Percentiles rank a stretch among this genome's conserved stretches.
phyloP scores from a whole-genome alignment of 2,797 vertebrate genomes.

The Clarias laeviceps region DNA sequence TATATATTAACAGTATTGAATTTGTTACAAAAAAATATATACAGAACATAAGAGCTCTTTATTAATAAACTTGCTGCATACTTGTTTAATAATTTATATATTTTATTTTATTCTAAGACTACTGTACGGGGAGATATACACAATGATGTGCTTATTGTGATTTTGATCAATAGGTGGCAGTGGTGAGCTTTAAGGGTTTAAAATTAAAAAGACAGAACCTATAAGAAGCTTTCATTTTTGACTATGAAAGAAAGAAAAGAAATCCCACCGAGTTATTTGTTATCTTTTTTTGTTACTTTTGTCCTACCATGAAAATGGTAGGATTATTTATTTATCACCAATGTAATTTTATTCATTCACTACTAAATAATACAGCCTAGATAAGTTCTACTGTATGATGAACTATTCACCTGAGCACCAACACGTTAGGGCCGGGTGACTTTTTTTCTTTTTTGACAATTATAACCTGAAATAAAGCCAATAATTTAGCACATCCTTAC shows the following conservation, averaged over 20 bases:
- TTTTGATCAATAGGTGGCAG: slow-evolving; percentile 22
- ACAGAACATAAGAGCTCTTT: background rate
- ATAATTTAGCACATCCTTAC: background rate
- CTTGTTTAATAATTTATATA: background rate
- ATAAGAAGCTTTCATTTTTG: background rate
- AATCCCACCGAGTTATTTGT: background rate
- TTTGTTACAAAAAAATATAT: background rate
- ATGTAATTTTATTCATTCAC: background rate
- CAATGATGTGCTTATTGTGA: background rate
- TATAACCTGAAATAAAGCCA: background rate
- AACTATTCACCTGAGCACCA: background rate
- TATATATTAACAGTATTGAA: no score
- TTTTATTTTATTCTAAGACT: background rate
- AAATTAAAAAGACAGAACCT: background rate
- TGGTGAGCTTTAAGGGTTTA: background rate
- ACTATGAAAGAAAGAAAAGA: background rate
- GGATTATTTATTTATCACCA: background rate
- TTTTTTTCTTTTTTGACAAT: background rate
- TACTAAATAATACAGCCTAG: background rate
- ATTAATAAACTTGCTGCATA: background rate
- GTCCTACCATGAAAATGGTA: background rate
- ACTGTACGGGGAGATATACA: background rate
- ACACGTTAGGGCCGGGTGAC: background rate
- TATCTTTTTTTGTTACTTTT: background rate
- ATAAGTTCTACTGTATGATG: no score